Evolutionary conservation across 1,140 invertebrate species (phyloP), one percentile per base, ranked within the genome.

Genomic region (Tetranychus urticae): DNA sequence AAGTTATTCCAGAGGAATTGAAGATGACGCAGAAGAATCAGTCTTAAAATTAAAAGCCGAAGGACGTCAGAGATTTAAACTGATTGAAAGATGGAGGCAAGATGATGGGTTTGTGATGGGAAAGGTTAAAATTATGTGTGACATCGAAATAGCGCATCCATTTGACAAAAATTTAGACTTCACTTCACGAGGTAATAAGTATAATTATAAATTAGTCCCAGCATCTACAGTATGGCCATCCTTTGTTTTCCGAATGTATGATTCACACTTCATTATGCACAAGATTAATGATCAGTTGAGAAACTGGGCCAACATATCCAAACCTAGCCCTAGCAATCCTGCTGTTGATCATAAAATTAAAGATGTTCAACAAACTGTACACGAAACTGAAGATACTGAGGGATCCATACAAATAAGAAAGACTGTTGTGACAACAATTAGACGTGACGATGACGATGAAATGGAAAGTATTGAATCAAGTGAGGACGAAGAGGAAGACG

Each of bases 111-210:
- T 50, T 6, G 3, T 60, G 3, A 60, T 60, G 58, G 81, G 76
- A 33, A 77, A 76, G 70, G 80, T 84, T 13, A 74, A 75, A 67
- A 80, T 85, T 61, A 68, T 83, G 61, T 80, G 81, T 6, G 82
- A 84, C 68, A 73, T 79, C 50, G 69, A 69, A 56, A 68, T 82
- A 65, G 59, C 71, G 61, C 69, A 76, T 67, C 67, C 74, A 14
- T 60, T 62, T 12, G n/a, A 46, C 2, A 58, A 36, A 33, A 54
- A 52, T 48, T 45, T 57, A 23, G 66, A 66, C 13, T 61, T 72
- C 13, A 35, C 31, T 35, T 48, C 12, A 3, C 3, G 46, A 60
- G 58, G 58, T 12, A 23, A 14, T 39, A 8, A 35, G 23, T 34
- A 5, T 23, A 60, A 52, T 23, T 10, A 6, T 39, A 60, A 48